phyloP scores from a whole-genome alignment of 2,797 vertebrate species.

The Leuciscus waleckii region DNA sequence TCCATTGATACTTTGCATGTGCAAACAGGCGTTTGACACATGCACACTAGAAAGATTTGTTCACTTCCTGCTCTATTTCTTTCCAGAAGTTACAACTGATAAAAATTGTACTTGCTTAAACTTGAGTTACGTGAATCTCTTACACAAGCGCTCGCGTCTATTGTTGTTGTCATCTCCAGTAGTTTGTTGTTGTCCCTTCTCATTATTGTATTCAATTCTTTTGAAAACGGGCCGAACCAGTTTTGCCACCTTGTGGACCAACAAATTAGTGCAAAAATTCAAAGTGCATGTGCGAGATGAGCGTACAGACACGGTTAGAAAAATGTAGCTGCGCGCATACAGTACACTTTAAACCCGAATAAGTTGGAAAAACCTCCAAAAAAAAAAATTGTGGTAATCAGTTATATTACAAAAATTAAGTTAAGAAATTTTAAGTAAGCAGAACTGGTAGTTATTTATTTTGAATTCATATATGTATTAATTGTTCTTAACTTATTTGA shows the following conservation, averaged over 20 bases:
- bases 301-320: neutral
- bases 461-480: too few species aligned
- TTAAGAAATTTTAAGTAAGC: too few species aligned
- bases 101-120: neutral
- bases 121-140: neutral
- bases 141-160: too few species aligned
- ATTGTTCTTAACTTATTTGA: too few species aligned
- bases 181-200: neutral
- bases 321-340: neutral
- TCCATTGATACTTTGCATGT: neutral
- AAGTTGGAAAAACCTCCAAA: too few species aligned
- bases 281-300: neutral
- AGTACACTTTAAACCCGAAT: neutral
- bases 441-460: too few species aligned
- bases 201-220: neutral
- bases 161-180: neutral
- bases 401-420: too few species aligned
- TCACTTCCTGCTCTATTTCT: neutral
- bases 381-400: too few species aligned
- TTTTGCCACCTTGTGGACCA: neutral
- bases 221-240: neutral
- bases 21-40: neutral
- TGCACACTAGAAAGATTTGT: neutral
- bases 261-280: neutral
- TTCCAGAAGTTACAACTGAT: neutral